Evolutionary conservation across 1,140 invertebrate genomes (phyloP).

Genomic region (Mycetomoellerius zeteki): DNA sequence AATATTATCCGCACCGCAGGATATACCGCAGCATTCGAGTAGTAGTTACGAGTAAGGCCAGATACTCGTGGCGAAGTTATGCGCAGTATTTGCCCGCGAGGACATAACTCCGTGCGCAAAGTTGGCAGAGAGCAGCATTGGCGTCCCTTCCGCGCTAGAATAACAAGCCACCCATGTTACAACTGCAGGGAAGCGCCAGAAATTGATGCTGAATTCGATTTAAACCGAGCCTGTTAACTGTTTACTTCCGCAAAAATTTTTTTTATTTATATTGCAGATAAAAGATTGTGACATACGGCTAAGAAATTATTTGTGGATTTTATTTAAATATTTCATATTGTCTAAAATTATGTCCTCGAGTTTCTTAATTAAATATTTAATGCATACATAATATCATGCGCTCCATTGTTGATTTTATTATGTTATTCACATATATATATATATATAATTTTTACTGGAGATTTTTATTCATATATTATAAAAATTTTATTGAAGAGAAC

Average conservation of each 20-base stretch:
- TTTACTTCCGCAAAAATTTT: constrained; percentile 21
- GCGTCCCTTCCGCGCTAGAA: constrained; percentile 67
- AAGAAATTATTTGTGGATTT: not conserved
- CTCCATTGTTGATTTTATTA: not conserved
- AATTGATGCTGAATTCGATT: constrained; percentile 67
- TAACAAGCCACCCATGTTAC: constrained; percentile 74
- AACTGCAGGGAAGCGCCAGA: constrained; percentile 43
- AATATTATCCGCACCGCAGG: constrained; percentile 68
- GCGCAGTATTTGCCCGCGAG: constrained; percentile 75
- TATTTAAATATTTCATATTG: not conserved
- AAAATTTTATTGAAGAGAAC: no score
- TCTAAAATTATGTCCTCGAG: not conserved
- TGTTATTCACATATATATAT: no score
- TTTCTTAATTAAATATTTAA: not conserved
- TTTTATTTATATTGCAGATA: not conserved
- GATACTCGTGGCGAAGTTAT: constrained; percentile 71
- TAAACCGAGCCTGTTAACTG: constrained; percentile 47
- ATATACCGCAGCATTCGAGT: constrained; percentile 51
- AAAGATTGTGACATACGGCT: not conserved
- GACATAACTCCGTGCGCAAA: constrained; percentile 76
- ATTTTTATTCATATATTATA: no score
- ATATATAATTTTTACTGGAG: no score
- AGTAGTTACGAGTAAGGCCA: constrained; percentile 40
- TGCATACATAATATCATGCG: not conserved
- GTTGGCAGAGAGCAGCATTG: constrained; percentile 73